Base-by-base conservation (phyloP, 2,113 vertebrate genomes). In the Peromyscus maniculatus region DNA sequence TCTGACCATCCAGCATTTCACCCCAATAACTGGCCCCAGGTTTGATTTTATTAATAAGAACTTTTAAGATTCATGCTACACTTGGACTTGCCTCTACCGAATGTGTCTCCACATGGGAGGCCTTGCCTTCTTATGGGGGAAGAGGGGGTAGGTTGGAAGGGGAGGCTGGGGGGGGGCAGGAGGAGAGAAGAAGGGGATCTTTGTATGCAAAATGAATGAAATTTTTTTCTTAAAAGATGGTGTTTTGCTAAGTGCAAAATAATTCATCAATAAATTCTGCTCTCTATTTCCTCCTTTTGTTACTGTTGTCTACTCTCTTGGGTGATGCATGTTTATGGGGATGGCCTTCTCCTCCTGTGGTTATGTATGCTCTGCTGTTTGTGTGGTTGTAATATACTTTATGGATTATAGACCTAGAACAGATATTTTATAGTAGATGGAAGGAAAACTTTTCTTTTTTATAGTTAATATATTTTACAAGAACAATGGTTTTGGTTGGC, bases 401-500 rank as follows among this genome's bases (percentile, higher is more conserved):
- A 95, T 96, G 36, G 4, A 87, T 95, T 86, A 49, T 16, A 89
- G 24, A 88, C 5, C 43, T 43, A 83, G 13, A 59, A 71, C 67
- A 91, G 77, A 1, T 64, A 93, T 55, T 94, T 92, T 52, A 72
- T 49, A 82, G 87, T 43, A 5, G 28, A 33, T 93, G 15, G 46
- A 59, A 72, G 11, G 67, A 79, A 36, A 69, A 0, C 22, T 87
- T 97, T 15, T 36, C 69, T 95, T 91, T 74, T 62, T 62, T 96
- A 67, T 21, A 17, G 12, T 33, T 57, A 71, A 94, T 59, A 36
- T 96, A 66, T 43, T 96, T 98, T 90, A 59, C 0, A 95, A 97
- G 86, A 98, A 92, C 59, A 59, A 22, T 93, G 97, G 59, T 74
- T 67, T 10, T 91, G 86, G 83, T 62, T 97, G 6, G 26, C 31